Evolutionary conservation across 2,888 invertebrate genomes (phyloP).

Genomic region (Cinara cedri): DNA sequence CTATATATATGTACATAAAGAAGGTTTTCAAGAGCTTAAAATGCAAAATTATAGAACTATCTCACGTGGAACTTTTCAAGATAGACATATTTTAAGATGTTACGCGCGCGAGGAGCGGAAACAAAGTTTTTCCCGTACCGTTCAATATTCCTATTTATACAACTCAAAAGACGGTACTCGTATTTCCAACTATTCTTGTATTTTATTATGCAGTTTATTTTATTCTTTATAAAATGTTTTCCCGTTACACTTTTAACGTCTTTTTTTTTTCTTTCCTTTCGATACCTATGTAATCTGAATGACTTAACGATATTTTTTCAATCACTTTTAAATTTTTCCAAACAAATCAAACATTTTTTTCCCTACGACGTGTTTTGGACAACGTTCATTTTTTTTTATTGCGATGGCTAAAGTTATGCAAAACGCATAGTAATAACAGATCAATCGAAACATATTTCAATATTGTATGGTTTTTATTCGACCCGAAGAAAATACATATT

Average conservation of each 20-base stretch:
- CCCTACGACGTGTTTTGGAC: too few species aligned
- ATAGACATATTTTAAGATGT: background rate
- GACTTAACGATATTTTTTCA: too few species aligned
- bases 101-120: background rate
- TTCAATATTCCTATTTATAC: background rate
- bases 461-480: too few species aligned
- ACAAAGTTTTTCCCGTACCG: background rate
- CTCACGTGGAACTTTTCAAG: background rate
- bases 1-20: background rate
- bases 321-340: background rate
- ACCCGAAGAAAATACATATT: too few species aligned
- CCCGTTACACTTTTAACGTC: background rate
- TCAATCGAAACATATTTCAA: too few species aligned
- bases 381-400: too few species aligned
- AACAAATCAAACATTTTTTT: background rate
- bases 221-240: background rate
- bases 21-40: background rate
- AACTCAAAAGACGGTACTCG: background rate
- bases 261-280: too few species aligned
- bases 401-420: too few species aligned
- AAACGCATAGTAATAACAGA: too few species aligned
- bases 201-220: slow-evolving; percentile 5
- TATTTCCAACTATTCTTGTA: background rate
- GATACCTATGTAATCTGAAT: background rate
- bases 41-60: background rate